phyloP scores from a whole-genome alignment of 2,888 invertebrate genomes.

The Cryptocephalus moraei region DNA sequence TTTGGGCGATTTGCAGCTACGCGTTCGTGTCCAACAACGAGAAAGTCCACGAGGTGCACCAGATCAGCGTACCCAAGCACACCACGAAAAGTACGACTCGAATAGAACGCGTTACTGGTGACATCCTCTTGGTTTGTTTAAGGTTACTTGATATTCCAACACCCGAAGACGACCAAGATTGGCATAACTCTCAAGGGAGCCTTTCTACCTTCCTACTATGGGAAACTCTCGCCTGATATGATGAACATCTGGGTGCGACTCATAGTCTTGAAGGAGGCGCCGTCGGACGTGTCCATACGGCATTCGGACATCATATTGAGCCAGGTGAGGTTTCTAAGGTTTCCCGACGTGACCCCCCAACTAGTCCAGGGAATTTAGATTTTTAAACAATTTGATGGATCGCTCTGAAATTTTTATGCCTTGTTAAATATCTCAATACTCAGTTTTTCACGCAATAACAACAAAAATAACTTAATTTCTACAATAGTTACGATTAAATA shows the following conservation, averaged over 20 bases:
- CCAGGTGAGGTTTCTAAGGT: slow-evolving; percentile 17
- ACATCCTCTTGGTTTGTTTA: slow-evolving; percentile 4
- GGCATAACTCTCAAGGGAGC: slow-evolving; percentile 49
- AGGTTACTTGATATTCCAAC: slow-evolving; percentile 21
- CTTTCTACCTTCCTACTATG: slow-evolving; percentile 45
- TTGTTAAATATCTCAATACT: no score
- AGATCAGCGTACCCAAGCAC: slow-evolving; percentile 49
- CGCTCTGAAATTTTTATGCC: no score
- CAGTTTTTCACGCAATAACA: no score
- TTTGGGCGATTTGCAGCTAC: slow-evolving; percentile 60
- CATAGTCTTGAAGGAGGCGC: slow-evolving; percentile 23
- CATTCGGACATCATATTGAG: slow-evolving; percentile 34
- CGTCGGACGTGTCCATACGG: slow-evolving; percentile 18
- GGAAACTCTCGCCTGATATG: slow-evolving; percentile 39
- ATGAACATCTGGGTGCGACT: slow-evolving; percentile 43
- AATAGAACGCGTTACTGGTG: not conserved
- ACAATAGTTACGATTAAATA: no score
- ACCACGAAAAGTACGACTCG: slow-evolving; percentile 33
- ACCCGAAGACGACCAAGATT: slow-evolving; percentile 36
- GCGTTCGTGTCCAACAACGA: slow-evolving; percentile 60
- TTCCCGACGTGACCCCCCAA: no score
- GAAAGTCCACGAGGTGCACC: slow-evolving; percentile 48
- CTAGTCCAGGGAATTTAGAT: no score
- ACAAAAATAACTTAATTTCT: no score
- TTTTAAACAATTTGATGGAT: no score